Conservation (phyloP, 2,888 invertebrate species). For the Pseudococcus jackbeardsleyi region DNA sequence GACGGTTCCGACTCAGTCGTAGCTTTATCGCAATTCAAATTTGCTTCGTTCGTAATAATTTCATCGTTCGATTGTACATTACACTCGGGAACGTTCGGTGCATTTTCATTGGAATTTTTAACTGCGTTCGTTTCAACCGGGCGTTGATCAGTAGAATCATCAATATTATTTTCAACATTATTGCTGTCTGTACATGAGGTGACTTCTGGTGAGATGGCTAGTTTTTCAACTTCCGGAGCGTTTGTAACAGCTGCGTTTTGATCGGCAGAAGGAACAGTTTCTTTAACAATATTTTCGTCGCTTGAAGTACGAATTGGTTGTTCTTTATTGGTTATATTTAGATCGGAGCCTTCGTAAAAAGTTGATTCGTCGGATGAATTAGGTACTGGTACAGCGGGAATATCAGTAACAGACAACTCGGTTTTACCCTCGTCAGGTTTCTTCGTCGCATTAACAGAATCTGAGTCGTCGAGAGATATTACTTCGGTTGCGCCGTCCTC, state of each 20-base stretch:
- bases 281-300: background rate
- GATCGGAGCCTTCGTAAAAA: slow-evolving; percentile 34
- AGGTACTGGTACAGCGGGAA: background rate
- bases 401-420: background rate
- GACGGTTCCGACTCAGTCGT: no score
- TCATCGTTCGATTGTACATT: background rate
- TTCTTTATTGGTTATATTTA: background rate
- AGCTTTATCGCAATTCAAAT: background rate
- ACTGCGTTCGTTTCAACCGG: background rate
- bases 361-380: slow-evolving; percentile 47
- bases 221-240: background rate
- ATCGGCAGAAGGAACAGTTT: background rate
- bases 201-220: background rate
- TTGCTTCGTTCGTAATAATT: background rate
- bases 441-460: background rate
- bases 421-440: background rate
- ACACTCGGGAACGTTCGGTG: slow-evolving; percentile 6
- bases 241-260: background rate
- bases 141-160: background rate
- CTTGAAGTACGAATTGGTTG: no score
- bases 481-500: background rate
- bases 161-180: background rate
- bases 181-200: background rate
- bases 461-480: slow-evolving; percentile 22
- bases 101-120: background rate